Percentiles rank a stretch among this genome's conserved stretches.
These are phyloP conservation scores for Passer montanus DNA, from an alignment of 2,113 vertebrate genomes.

Conservation along the genomic window DNA sequence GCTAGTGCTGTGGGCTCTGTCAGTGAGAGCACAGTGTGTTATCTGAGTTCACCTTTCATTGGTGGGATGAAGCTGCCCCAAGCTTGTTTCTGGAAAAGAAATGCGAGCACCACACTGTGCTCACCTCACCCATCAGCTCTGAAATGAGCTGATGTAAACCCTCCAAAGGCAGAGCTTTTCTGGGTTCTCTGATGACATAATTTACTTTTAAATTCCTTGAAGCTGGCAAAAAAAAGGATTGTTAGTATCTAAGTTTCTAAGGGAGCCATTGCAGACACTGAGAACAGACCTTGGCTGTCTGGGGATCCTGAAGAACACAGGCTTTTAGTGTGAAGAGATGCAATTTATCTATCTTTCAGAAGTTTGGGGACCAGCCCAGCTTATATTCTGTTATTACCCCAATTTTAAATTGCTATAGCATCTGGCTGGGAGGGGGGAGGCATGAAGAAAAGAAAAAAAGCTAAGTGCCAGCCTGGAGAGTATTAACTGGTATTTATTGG, in stretches of 20 bases:
- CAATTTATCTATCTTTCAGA: not conserved
- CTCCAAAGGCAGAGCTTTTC: not conserved
- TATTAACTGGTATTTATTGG: not conserved
- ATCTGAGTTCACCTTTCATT: not conserved
- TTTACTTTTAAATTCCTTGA: not conserved
- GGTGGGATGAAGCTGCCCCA: not conserved
- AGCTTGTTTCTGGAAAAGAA: not conserved
- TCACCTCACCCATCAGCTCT: not conserved
- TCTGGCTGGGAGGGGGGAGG: accelerated
- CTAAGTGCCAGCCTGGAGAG: not conserved
- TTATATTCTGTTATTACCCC: not conserved
- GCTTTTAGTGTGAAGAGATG: not conserved
- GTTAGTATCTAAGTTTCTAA: not conserved
- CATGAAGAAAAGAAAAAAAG: not conserved
- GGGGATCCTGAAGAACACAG: not conserved
- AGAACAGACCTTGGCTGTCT: not conserved
- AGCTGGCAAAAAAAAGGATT: not conserved
- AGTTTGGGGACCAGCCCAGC: not conserved
- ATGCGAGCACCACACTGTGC: not conserved
- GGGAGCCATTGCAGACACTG: not conserved
- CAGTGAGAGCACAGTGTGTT: not conserved
- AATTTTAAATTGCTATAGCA: not conserved
- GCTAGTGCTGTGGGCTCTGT: not conserved
- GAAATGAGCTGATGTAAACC: not conserved
- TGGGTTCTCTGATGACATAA: not conserved